Evolutionary conservation across 2,113 vertebrate genomes (phyloP), one percentile per base, ranked within the genome.

Genomic region (Cichladusa arquata): DNA sequence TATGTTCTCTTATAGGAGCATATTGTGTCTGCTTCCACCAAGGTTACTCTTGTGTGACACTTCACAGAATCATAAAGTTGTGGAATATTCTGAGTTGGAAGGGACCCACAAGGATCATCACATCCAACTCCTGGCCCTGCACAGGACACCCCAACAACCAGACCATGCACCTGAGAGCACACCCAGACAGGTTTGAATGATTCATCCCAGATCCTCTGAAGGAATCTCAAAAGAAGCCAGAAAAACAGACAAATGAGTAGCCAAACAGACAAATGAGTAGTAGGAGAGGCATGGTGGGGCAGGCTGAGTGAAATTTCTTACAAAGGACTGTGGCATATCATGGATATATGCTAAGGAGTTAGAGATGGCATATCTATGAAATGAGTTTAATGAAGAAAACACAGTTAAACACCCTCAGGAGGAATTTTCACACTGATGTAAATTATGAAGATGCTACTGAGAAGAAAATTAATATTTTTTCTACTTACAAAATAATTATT

Each of bases 291-390:
- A 29, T 2, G 13, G 19, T n/a, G 13, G 16, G 5, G 6, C 45
- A 23, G n/a, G 13, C 8, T 87, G 22, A 73, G 20, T 3, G 5
- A 29, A 50, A 4, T 9, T 42, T 79, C 29, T 76, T 61, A 19
- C 6, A 9, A 70, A 45, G 11, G 11, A 33, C n/a, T 24, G 2
- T 15, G 28, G 31, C 8, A 11, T 28, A 19, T 14, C 0, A 1
- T 19, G 36, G 9, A 25, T 45, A 7, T 38, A 12, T 51, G 6
- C 34, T n/a, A 50, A 73, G 22, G 19, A 72, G 6, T n/a, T 64
- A 64, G 11, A 79, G 36, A 3, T 51, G 33, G 20, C 1, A 0
- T 18, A n/a, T 5, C 6, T n/a, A 10, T 42, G 25, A 48, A 81
- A 79, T 4, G 0, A 69, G 6, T 23, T 76, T 61, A 45, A n/a